A percentile compares a stretch with the other conserved stretches of the same genome.
These are phyloP conservation scores for Ferdinandea cuprea DNA, from an alignment of 2,888 invertebrate genomes.

Conservation along the genomic window DNA sequence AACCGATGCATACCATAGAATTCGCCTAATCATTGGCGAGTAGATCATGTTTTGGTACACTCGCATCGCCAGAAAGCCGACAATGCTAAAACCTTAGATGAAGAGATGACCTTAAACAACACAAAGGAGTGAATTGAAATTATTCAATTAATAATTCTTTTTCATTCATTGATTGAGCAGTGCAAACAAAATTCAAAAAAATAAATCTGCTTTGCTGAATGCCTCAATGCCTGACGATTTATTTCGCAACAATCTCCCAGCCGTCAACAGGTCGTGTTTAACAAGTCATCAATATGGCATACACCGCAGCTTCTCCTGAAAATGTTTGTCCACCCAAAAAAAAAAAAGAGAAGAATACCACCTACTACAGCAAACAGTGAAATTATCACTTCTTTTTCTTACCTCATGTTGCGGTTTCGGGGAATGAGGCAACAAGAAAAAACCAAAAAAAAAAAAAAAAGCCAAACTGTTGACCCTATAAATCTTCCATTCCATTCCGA, in stretches of 20 bases:
- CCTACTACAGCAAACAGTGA: slow-evolving; percentile 33
- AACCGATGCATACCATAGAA: no score
- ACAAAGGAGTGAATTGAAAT: no score
- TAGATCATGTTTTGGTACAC: no score
- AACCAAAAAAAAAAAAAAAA: not conserved
- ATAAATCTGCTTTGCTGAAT: no score
- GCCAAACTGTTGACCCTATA: slow-evolving; percentile 56
- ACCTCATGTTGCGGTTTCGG: slow-evolving; percentile 28
- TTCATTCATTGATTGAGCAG: no score
- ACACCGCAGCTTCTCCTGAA: slow-evolving; percentile 20
- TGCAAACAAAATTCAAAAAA: no score
- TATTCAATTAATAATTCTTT: no score
- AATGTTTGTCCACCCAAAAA: not conserved
- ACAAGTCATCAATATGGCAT: slow-evolving; percentile 35
- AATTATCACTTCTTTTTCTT: slow-evolving; percentile 16
- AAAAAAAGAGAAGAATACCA: not conserved
- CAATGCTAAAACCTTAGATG: no score
- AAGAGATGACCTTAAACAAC: no score
- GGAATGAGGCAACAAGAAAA: slow-evolving; percentile 9
- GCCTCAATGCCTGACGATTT: no score
- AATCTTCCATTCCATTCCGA: slow-evolving; percentile 65
- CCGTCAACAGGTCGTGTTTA: slow-evolving; percentile 23
- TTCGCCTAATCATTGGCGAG: no score
- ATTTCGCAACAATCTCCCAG: slow-evolving; percentile 1
- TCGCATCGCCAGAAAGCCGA: no score